Conservation (phyloP, 2,888 invertebrate genomes). For the Dyspetes luteomarginatus region DNA sequence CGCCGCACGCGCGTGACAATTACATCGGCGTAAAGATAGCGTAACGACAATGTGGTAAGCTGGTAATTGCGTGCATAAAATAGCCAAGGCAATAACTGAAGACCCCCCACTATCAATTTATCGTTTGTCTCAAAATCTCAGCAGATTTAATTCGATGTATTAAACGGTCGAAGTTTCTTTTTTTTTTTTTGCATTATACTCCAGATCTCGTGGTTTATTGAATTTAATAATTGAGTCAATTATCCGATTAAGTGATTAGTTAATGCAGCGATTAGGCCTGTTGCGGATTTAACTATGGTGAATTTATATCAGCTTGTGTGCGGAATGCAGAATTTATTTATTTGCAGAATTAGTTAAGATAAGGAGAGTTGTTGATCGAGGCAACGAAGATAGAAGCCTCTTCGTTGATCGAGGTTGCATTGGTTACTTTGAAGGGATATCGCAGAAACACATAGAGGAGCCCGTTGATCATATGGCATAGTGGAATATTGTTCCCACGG, state of each 20-base stretch:
- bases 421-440: not conserved
- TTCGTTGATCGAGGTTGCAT: not conserved
- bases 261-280: not conserved
- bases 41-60: conserved; percentile 57
- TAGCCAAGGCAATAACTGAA: conserved; percentile 34
- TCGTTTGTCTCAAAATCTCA: no score
- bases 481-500: conserved; percentile 58
- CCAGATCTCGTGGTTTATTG: conserved; percentile 32
- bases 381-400: no score
- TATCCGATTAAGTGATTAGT: conserved; percentile 49
- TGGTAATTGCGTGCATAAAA: conserved; percentile 62
- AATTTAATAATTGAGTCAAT: conserved; percentile 43
- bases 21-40: conserved; percentile 66
- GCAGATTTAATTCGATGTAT: no score
- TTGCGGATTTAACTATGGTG: not conserved
- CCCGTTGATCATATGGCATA: not conserved
- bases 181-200: not conserved
- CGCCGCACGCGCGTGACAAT: conserved; percentile 62
- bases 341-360: conserved; percentile 25
- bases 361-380: not conserved
- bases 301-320: conserved; percentile 3
- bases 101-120: conserved; percentile 34
- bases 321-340: conserved; percentile 21
- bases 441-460: not conserved
- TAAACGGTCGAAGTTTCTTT: no score